A percentile compares a stretch with the other conserved stretches of the same genome.
Evolutionary conservation across 2,797 vertebrate genomes (phyloP).

Genomic region (Eospalax fontanierii): DNA sequence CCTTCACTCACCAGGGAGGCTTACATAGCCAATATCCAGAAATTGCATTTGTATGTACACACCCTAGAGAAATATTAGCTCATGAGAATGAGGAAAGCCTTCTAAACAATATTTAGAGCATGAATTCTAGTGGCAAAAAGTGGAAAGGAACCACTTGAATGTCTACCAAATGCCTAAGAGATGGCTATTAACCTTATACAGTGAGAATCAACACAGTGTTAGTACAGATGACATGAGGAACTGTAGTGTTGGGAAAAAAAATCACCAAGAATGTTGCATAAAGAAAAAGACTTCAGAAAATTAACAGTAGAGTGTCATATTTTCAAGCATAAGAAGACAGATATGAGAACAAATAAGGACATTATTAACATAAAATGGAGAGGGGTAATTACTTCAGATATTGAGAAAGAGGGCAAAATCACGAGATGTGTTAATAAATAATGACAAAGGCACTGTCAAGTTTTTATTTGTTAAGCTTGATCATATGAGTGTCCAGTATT

Average conservation of each 20-base stretch:
- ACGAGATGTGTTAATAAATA: rapidly evolving
- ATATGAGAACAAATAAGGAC: background rate
- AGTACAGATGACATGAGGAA: rapidly evolving
- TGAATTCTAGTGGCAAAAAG: background rate
- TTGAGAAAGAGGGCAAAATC: background rate
- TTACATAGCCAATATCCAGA: background rate
- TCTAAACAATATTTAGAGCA: background rate
- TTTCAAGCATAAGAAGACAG: background rate
- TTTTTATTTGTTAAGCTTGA: background rate
- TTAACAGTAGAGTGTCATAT: no score
- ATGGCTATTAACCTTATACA: no score
- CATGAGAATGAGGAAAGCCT: background rate
- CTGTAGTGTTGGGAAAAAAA: background rate
- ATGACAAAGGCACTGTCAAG: rapidly evolving
- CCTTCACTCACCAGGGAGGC: background rate
- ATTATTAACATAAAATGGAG: background rate
- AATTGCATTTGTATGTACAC: rapidly evolving
- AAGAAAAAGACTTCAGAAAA: background rate
- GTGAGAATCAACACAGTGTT: no score
- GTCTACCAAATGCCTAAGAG: background rate
- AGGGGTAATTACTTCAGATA: background rate
- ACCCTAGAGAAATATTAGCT: background rate
- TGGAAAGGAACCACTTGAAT: background rate
- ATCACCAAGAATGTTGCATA: background rate
- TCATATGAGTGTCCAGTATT: no score